These are phyloP conservation scores for Drosophila conformis DNA, from an alignment of 2,888 invertebrate genomes.

Conservation along the genomic window DNA sequence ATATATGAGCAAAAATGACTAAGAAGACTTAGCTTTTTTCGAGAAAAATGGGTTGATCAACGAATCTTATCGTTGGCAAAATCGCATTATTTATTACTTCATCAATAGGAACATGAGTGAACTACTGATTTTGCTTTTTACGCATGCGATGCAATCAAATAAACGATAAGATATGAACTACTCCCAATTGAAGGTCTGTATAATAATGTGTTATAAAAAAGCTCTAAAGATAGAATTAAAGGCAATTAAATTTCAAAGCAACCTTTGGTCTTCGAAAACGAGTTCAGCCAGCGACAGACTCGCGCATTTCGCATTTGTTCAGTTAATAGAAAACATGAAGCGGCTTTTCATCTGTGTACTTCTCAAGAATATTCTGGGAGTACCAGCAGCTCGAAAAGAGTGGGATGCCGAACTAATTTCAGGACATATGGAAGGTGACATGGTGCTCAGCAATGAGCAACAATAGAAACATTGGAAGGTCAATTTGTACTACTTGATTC, in stretches of 20 bases:
- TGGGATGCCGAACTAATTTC: conserved; percentile 91
- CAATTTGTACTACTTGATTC: conserved; percentile 81
- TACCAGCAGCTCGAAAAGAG: conserved; percentile 19
- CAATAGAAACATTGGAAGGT: conserved; percentile 60
- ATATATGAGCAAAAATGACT: not conserved
- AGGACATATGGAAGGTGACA: conserved; percentile 90
- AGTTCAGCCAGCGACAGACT: not conserved
- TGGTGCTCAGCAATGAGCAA: conserved; percentile 86
- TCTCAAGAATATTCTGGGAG: conserved; percentile 4
- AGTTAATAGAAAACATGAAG: conserved; percentile 24
- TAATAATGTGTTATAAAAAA: conserved; percentile 15
- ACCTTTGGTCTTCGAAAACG: not conserved
- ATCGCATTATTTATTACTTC: conserved; percentile 85
- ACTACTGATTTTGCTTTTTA: too few species aligned
- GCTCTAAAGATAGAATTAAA: conserved; percentile 42
- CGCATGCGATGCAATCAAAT: not conserved
- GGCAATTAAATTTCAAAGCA: not conserved
- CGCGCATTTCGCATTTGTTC: not conserved
- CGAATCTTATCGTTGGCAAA: conserved; percentile 87
- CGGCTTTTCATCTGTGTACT: not conserved
- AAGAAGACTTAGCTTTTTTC: conserved; percentile 1
- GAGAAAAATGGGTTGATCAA: conserved; percentile 87
- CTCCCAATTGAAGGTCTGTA: too few species aligned
- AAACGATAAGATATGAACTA: conserved; percentile 21
- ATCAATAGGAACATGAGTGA: conserved; percentile 13